Conservation (phyloP, 2,113 vertebrate species). For the Albula goreensis region DNA sequence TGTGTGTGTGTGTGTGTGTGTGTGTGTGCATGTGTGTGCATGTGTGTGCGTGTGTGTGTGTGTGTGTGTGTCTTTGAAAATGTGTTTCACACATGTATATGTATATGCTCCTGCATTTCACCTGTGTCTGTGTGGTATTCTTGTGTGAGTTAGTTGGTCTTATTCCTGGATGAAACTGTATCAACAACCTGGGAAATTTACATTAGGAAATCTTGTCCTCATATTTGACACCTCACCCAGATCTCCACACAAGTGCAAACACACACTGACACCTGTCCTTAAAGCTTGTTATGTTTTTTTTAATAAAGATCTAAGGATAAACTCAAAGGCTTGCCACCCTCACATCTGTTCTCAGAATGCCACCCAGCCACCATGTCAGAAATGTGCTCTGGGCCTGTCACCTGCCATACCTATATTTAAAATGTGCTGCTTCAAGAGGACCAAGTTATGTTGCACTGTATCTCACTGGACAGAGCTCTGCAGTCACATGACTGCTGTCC, state of each 20-base stretch:
- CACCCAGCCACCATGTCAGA: background rate
- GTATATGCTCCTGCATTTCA: background rate
- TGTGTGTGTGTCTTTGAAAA: background rate
- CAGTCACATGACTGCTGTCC: no score
- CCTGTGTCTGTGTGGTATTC: constrained; percentile 3
- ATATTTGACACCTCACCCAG: background rate
- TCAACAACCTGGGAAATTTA: background rate
- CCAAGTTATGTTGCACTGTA: no score
- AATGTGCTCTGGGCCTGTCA: background rate
- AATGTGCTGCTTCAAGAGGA: background rate
- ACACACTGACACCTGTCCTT: background rate
- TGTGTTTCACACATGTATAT: background rate
- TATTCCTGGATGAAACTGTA: background rate
- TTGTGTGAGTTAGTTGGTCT: background rate
- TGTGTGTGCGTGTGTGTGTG: background rate
- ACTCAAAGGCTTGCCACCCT: background rate
- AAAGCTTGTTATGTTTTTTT: constrained; percentile 5
- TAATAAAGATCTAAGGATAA: constrained; percentile 28
- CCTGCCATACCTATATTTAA: constrained; percentile 28
- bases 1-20: background rate
- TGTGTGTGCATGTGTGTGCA: no score
- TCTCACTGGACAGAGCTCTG: no score
- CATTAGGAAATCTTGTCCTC: background rate
- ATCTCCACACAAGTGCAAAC: background rate
- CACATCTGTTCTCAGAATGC: constrained; percentile 24